A percentile compares a stretch with the other conserved stretches of the same genome.
Evolutionary conservation across 1,140 invertebrate species (phyloP).

Genomic region (Drosophila pachea): DNA sequence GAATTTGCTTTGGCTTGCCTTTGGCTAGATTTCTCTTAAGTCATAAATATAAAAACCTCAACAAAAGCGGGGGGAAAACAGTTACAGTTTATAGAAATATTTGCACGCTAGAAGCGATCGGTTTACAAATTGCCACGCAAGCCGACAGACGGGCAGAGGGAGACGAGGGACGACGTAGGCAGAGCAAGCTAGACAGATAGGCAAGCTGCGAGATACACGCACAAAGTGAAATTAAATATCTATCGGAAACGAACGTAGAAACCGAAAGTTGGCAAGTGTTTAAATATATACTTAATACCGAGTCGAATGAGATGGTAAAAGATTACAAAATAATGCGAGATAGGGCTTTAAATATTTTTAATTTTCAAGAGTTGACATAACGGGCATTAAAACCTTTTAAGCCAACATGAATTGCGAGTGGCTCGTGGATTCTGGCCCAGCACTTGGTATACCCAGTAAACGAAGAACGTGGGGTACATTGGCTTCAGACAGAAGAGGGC

Average conservation of each 20-base stretch:
- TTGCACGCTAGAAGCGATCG: conserved; percentile 65
- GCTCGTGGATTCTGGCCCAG: conserved; percentile 23
- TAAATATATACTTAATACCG: conserved; percentile 2
- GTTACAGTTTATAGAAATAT: conserved; percentile 63
- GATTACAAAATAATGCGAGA: conserved; percentile 27
- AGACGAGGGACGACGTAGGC: not conserved
- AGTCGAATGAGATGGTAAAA: conserved; percentile 27
- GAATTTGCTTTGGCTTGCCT: conserved; percentile 52
- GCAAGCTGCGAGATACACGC: conserved; percentile 41
- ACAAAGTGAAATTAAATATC: conserved; percentile 73
- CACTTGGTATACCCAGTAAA: not conserved
- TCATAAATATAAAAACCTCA: conserved; percentile 20
- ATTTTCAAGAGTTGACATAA: conserved; percentile 55
- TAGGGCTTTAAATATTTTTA: not conserved
- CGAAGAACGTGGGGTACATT: too few relatives aligned
- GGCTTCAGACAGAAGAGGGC: too few relatives aligned
- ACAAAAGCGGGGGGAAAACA: not conserved
- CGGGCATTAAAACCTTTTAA: conserved; percentile 19
- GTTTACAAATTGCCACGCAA: conserved; percentile 50
- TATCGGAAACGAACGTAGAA: conserved; percentile 60
- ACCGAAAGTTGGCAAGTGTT: conserved; percentile 56
- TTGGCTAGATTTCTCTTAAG: conserved; percentile 60
- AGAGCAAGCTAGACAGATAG: conserved; percentile 5
- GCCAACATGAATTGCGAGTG: conserved; percentile 9
- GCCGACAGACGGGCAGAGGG: conserved; percentile 4